Conservation (phyloP, 2,797 vertebrate genomes). For the Leucoraja ocellata region DNA sequence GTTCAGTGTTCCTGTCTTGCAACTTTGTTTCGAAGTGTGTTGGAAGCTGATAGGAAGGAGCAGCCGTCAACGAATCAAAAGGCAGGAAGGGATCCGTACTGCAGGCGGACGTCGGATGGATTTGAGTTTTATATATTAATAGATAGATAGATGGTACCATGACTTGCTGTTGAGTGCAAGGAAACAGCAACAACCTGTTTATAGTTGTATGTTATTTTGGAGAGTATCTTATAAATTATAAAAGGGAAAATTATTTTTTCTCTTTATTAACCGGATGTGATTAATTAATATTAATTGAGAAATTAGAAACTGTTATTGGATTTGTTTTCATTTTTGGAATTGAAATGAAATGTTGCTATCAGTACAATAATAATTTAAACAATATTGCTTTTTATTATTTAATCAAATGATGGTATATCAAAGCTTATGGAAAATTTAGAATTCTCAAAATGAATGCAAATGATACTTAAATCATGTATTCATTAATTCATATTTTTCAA, state of each 20-base stretch:
- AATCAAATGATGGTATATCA: background rate
- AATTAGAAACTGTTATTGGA: background rate
- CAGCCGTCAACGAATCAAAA: too few species aligned
- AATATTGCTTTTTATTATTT: background rate
- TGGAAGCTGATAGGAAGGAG: too few species aligned
- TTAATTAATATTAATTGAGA: background rate
- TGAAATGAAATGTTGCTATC: background rate
- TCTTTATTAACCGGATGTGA: background rate
- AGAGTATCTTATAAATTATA: too few species aligned
- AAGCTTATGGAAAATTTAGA: background rate
- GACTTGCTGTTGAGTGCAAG: background rate
- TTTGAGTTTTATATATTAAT: too few species aligned
- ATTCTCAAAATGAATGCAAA: background rate
- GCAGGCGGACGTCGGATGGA: too few species aligned
- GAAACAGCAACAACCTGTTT: background rate
- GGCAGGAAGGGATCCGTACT: too few species aligned
- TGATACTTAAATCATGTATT: background rate
- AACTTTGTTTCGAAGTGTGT: too few species aligned
- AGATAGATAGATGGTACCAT: background rate
- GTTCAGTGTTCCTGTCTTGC: too few species aligned
- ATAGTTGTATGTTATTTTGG: background rate
- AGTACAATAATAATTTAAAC: background rate
- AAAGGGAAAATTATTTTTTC: background rate
- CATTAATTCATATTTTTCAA: background rate
- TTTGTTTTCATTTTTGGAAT: background rate